Evolutionary conservation across 2,113 vertebrate species (phyloP), one percentile per base, ranked within the genome.

Genomic region (Paraplagusia blochii): DNA sequence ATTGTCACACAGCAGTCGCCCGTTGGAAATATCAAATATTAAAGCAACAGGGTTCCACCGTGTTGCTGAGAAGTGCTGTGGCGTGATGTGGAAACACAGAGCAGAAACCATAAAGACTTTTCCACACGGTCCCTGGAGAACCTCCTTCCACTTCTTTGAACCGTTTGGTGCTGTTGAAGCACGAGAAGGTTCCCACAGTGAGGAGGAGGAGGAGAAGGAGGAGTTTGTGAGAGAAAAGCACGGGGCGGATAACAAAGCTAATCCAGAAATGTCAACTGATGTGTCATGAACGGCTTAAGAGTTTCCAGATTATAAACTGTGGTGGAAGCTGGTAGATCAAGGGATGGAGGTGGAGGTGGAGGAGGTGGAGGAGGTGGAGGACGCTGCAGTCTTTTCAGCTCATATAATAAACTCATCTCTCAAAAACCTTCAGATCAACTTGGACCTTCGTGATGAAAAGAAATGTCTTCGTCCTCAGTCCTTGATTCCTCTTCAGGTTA

Each of bases 11-110:
- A 19, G 65, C 11, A 16, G 58, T 29, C 22, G 58, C 75, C 72
- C 80, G 70, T 60, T 81, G 79, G 79, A 87, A 74, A 79, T 58
- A 81, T 83, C 55, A 83, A 86, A 81, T 82, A 84, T 84, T 80
- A 80, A 83, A 83, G 57, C 58, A 59, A 61, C 63, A 53, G 50
- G 49, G 64, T 51, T 62, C 33, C 58, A 65, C 46, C 5, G 15
- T 9, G 11, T 34, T 14, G 60, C 66, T 54, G 44, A 72, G 70
- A 51, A 55, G 43, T 13, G 44, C 13, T n/a, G 36, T 73, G 11
- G 62, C 29, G 29, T 61, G 46, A 58, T 58, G 71, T 63, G 50
- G 10, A 53, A 72, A 87, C 67, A 71, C 77, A 81, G 74, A 81
- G 58, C 58, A 34, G 44, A 1, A 1, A 44, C 15, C 63, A 45